These are phyloP conservation scores for Datnioides undecimradiatus DNA, from an alignment of 2,113 vertebrate species.

Conservation along the genomic window DNA sequence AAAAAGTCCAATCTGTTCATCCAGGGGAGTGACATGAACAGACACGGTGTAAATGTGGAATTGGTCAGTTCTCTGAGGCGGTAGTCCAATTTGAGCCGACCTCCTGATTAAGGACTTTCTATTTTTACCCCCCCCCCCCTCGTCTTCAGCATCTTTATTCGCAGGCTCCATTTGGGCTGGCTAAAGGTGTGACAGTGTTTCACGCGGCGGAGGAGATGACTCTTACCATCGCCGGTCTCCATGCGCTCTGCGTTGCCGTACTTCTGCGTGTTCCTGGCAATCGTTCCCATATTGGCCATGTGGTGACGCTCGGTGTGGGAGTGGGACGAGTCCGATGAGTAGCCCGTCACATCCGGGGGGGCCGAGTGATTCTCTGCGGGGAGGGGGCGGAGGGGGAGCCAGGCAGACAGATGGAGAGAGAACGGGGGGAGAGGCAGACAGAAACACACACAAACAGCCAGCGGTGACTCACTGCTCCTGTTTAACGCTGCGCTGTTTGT, in stretches of 20 bases:
- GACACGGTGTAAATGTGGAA: slow-evolving; percentile 41
- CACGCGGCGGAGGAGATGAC: neutral
- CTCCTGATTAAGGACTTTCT: slow-evolving; percentile 53
- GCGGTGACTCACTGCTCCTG: slow-evolving; percentile 35
- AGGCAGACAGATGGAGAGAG: slow-evolving; percentile 29
- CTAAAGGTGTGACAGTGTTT: neutral
- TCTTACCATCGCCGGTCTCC: slow-evolving; percentile 97
- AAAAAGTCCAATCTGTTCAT: slow-evolving; percentile 35
- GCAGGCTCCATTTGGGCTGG: slow-evolving; percentile 9
- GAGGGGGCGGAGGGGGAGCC: neutral
- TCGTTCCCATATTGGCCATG: slow-evolving; percentile 95
- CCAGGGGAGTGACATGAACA: slow-evolving; percentile 43
- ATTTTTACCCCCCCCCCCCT: slow-evolving; percentile 19
- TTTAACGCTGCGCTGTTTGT: slow-evolving; percentile 21
- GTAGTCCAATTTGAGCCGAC: slow-evolving; percentile 48
- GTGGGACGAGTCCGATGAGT: slow-evolving; percentile 90
- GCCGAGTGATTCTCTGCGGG: slow-evolving; percentile 95
- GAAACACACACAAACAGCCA: slow-evolving; percentile 9
- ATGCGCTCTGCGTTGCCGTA: slow-evolving; percentile 99
- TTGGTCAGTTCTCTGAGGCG: slow-evolving; percentile 50
- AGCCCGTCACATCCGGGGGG: slow-evolving; percentile 97
- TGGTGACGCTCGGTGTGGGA: slow-evolving; percentile 93
- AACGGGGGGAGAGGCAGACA: neutral
- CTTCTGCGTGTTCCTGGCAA: slow-evolving; percentile 91
- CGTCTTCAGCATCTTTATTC: slow-evolving; percentile 6